phyloP scores from a whole-genome alignment of 2,888 invertebrate species.

The Norana najaformis region DNA sequence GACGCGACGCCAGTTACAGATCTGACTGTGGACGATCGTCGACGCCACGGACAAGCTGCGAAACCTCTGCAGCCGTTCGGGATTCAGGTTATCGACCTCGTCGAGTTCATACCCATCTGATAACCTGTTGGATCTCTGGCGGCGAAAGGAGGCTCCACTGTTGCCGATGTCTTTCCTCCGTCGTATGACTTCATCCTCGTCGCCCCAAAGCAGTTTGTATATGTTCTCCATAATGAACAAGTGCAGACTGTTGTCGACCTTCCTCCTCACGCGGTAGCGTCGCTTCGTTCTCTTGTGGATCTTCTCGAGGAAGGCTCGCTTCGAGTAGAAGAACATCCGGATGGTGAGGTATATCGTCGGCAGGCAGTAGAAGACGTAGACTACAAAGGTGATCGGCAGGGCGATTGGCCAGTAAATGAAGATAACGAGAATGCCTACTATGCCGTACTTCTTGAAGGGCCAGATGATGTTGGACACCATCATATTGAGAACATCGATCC shows the following conservation, averaged over 20 bases:
- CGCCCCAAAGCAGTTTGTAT: conserved; percentile 4
- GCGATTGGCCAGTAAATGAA: conserved; percentile 51
- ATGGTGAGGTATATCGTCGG: conserved; percentile 56
- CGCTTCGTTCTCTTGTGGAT: conserved; percentile 15
- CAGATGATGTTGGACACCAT: conserved; percentile 52
- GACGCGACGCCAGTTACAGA: conserved; percentile 16
- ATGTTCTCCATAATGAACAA: conserved; percentile 34
- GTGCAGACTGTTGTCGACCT: conserved; percentile 35
- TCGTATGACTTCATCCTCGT: background rate
- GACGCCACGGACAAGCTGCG: conserved; percentile 33
- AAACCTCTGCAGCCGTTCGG: conserved; percentile 26
- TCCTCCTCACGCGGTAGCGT: conserved; percentile 32
- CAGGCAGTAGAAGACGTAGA: conserved; percentile 54
- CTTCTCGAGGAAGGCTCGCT: conserved; percentile 34
- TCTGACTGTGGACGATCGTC: conserved; percentile 29
- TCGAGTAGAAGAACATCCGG: conserved; percentile 53
- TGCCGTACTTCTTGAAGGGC: conserved; percentile 55
- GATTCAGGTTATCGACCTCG: conserved; percentile 37
- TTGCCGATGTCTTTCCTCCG: background rate
- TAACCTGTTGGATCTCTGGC: background rate
- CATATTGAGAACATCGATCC: conserved; percentile 53
- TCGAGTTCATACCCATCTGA: conserved; percentile 36
- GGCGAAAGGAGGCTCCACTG: background rate
- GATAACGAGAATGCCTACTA: conserved; percentile 51
- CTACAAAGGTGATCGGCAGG: conserved; percentile 49